Percentiles rank a stretch among this genome's conserved stretches.
These are phyloP conservation scores for Mastigias papua DNA, from an alignment of 30 jellyfish, hydroid and myxozoan species.

Conservation along the genomic window DNA sequence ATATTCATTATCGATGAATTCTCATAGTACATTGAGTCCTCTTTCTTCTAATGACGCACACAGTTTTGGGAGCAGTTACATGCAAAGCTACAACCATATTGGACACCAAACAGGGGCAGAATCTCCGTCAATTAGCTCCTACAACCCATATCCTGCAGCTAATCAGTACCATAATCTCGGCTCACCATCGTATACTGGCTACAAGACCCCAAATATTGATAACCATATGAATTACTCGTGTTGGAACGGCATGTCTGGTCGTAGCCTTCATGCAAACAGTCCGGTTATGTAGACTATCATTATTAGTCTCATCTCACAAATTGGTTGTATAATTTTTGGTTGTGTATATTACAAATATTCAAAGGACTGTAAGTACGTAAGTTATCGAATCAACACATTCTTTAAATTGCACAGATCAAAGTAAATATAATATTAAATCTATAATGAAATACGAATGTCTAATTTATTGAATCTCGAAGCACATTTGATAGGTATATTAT, in stretches of 20 bases:
- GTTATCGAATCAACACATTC: not conserved
- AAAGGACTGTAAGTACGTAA: slow-evolving; percentile 7
- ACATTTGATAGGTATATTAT: not conserved
- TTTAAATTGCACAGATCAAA: slow-evolving; percentile 3
- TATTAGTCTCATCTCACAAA: not conserved
- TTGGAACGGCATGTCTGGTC: slow-evolving; percentile 80
- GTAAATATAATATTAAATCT: not conserved
- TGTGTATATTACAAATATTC: slow-evolving; percentile 10
- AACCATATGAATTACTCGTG: slow-evolving; percentile 76
- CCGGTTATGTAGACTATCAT: slow-evolving; percentile 69
- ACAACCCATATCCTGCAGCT: slow-evolving; percentile 54
- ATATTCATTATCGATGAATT: slow-evolving; percentile 63
- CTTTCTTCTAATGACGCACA: slow-evolving; percentile 71
- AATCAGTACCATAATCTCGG: slow-evolving; percentile 70
- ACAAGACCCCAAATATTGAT: slow-evolving; percentile 72
- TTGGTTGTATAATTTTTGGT: slow-evolving; percentile 5
- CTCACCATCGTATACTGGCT: slow-evolving; percentile 67
- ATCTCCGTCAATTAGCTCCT: slow-evolving; percentile 68
- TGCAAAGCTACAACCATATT: slow-evolving; percentile 74
- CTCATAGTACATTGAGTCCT: slow-evolving; percentile 77
- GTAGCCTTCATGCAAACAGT: slow-evolving; percentile 77
- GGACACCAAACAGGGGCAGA: slow-evolving; percentile 68
- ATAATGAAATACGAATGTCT: not conserved
- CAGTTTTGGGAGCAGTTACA: slow-evolving; percentile 68
- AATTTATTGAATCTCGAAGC: not conserved